These are phyloP conservation scores for Scaptomyza hsui DNA, from an alignment of 1,140 invertebrate genomes.

Conservation along the genomic window DNA sequence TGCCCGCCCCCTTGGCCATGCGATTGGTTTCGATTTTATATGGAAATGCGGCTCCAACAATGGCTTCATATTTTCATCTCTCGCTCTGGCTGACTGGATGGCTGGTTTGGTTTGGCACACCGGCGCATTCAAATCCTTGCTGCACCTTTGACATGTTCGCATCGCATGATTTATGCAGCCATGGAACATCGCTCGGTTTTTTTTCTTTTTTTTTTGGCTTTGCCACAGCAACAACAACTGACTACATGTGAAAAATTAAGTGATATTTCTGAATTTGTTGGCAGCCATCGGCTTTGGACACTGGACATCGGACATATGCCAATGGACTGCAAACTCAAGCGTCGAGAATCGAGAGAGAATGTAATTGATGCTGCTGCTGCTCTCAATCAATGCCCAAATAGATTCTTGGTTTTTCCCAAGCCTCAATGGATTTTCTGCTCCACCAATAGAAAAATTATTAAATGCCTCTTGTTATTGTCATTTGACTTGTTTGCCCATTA, in stretches of 20 bases:
- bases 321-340: not conserved
- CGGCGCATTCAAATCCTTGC: slow-evolving; percentile 77
- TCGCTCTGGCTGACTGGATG: slow-evolving; percentile 21
- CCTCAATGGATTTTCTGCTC: slow-evolving; percentile 51
- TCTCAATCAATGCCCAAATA: slow-evolving; percentile 75
- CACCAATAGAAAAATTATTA: slow-evolving; percentile 75
- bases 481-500: slow-evolving; percentile 76
- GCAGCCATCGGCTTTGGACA: slow-evolving; percentile 54
- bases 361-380: slow-evolving; percentile 73
- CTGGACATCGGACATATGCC: not conserved
- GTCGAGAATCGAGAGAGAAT: slow-evolving; percentile 9
- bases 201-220: too few species aligned
- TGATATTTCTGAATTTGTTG: slow-evolving; percentile 82
- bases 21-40: slow-evolving; percentile 75
- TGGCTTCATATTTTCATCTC: slow-evolving; percentile 76
- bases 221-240: slow-evolving; percentile 24
- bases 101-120: slow-evolving; percentile 3
- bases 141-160: slow-evolving; percentile 80
- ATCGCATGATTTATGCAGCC: slow-evolving; percentile 79
- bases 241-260: slow-evolving; percentile 79
- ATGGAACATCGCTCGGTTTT: slow-evolving; percentile 64
- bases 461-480: slow-evolving; percentile 63
- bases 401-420: slow-evolving; percentile 54
- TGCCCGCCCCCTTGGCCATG: slow-evolving; percentile 18
- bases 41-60: slow-evolving; percentile 76